Base-by-base conservation (phyloP, 2,797 vertebrate genomes). In the Acanthurus lineatus region DNA sequence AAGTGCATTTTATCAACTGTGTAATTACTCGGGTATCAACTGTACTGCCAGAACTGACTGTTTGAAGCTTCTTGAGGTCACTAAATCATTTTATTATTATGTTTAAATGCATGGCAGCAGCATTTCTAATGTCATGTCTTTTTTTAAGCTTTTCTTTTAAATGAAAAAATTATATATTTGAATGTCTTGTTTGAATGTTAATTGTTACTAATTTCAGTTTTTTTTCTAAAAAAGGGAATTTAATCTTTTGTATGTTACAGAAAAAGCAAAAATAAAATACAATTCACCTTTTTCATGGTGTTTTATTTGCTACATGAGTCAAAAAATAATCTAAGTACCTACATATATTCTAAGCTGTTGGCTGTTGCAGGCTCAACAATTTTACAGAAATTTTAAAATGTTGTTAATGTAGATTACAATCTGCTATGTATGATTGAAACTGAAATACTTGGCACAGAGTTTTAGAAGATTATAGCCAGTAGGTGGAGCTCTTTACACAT, bases 401-500 rank as follows among this genome's bases (percentile, higher is more conserved):
- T 32, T 32, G 28, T 32, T 32, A 32, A 32, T 32, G 28, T 32
- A 32, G 28, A 32, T 32, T 32, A 32, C 28, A 32, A 32, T 32
- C 28, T 32, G 28, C 28, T 32, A 32, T 32, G 28, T 32, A 32
- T 32, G 28, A 32, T 32, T 32, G 28, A 32, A 32, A 32, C 28
- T 32, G 28, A 1, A 17, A 45, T 16, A 16, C 51, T 32, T 32
- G 28, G 28, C 28, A 32, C 9, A 6, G 5, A 1, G 17, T 44
- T 54, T 14, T n/a, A 44, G 16, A 53, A 16, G 12, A 40, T 17
- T 3, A 9, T n/a, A 48, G 45, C 73, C 91, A 85, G 47, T 56
- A 85, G 88, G 32, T 62, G 79, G 87, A 1, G 69, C 83, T 62
- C 59, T 54, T 54, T 9, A 9, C 70, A 62, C 47, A 57, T 35